Conservation (phyloP, 2,113 vertebrate genomes). For the Bubo blakistoni region DNA sequence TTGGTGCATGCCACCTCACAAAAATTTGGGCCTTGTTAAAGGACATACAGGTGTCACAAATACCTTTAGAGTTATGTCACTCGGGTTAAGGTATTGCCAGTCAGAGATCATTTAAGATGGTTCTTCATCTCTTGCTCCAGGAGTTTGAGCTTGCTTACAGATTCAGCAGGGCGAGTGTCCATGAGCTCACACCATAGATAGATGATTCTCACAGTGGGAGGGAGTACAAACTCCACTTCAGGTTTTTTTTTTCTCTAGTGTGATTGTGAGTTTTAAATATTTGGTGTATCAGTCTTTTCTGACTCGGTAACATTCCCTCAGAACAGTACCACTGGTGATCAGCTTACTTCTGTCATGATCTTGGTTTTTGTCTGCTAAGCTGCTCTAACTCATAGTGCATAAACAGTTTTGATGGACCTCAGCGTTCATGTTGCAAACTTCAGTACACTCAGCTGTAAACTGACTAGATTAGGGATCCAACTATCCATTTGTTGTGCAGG, state of each 20-base stretch:
- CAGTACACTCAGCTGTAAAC: neutral
- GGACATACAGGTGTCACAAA: neutral
- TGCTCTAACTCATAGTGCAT: neutral
- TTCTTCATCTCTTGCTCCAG: neutral
- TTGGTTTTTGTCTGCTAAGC: neutral
- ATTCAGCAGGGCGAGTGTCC: neutral
- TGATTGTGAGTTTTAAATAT: neutral
- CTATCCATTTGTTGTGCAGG: neutral
- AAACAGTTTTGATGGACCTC: neutral
- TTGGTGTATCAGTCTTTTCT: neutral
- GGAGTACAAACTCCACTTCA: neutral
- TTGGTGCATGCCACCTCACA: neutral
- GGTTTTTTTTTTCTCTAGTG: neutral
- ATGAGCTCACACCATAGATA: fast-evolving
- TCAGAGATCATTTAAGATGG: neutral
- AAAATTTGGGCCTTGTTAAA: neutral
- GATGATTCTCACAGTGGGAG: neutral
- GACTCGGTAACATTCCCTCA: fast-evolving
- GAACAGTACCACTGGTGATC: neutral
- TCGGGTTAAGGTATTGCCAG: neutral
- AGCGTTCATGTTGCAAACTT: neutral
- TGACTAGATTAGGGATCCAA: neutral
- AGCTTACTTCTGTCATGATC: neutral
- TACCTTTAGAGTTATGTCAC: neutral
- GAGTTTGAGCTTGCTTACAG: neutral